Evolutionary conservation across 2,797 vertebrate species (phyloP).

Genomic region (Acomys russatus): DNA sequence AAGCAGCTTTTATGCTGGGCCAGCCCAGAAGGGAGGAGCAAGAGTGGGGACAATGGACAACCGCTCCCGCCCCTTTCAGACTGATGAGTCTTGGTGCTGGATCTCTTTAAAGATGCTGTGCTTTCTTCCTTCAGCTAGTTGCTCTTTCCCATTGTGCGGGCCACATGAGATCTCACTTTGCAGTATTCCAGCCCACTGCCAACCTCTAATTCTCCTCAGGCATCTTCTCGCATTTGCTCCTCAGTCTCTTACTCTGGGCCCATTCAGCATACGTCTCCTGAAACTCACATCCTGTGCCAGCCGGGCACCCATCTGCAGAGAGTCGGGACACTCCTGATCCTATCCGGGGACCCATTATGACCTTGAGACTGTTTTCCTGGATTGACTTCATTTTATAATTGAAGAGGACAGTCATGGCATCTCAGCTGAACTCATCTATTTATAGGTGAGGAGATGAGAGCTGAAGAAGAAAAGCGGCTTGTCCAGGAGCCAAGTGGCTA

Average conservation of each 20-base stretch:
- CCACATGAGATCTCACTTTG: neutral
- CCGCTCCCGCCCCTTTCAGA: neutral
- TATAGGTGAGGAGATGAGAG: slow-evolving; percentile 45
- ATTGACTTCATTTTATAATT: neutral
- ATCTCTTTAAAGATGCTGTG: slow-evolving; percentile 10
- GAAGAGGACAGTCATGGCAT: neutral
- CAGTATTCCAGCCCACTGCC: neutral
- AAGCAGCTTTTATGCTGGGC: neutral
- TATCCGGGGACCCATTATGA: neutral
- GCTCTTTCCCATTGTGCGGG: neutral
- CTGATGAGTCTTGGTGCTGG: neutral
- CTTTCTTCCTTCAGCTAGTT: neutral
- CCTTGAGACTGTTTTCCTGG: neutral
- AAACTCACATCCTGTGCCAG: neutral
- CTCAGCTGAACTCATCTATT: slow-evolving; percentile 20
- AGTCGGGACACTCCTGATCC: neutral
- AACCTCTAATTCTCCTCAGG: slow-evolving; percentile 4
- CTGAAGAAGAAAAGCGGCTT: neutral
- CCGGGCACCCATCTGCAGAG: neutral
- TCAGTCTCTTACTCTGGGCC: neutral
- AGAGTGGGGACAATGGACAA: neutral
- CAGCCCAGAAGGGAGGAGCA: neutral
- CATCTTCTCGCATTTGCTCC: slow-evolving; percentile 1
- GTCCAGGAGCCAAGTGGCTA: slow-evolving; percentile 1
- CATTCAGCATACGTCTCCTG: neutral